Evolutionary conservation across 2,113 vertebrate species (phyloP).

Genomic region (Cynoglossus semilaevis): DNA sequence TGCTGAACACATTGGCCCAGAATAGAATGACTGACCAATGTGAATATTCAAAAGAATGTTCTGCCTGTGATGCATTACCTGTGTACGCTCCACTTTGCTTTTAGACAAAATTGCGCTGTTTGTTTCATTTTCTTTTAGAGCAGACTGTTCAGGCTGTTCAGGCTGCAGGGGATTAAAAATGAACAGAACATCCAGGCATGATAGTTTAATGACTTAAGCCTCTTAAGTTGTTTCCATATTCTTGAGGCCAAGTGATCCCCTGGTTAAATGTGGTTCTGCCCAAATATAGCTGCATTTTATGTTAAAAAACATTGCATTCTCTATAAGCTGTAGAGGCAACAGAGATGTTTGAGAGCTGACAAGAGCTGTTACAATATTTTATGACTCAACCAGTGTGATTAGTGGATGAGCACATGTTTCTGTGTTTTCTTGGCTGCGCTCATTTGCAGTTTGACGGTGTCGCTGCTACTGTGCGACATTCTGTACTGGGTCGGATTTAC

Average conservation of each 20-base stretch:
- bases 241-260: conserved; percentile 70
- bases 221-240: conserved; percentile 75
- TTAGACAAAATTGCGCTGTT: conserved; percentile 23
- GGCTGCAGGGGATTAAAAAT: conserved; percentile 71
- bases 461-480: conserved; percentile 33
- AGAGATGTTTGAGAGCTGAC: conserved; percentile 57
- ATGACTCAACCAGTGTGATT: conserved; percentile 62
- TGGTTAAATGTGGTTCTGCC: conserved; percentile 56
- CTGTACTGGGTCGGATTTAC: conserved; percentile 63
- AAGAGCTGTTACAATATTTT: conserved; percentile 60
- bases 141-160: conserved; percentile 64
- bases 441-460: conserved; percentile 49
- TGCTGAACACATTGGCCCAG: no score
- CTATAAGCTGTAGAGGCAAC: conserved; percentile 45
- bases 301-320: conserved; percentile 27
- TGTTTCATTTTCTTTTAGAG: conserved; percentile 47
- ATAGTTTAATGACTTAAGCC: conserved; percentile 77
- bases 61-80: conserved; percentile 37
- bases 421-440: conserved; percentile 44
- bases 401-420: conserved; percentile 59
- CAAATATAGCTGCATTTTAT: conserved; percentile 60
- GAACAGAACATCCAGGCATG: conserved; percentile 74
- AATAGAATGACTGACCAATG: no score
- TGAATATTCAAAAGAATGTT: conserved; percentile 3
- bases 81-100: conserved; percentile 32